Percentiles rank a stretch among this genome's conserved stretches.
phyloP scores from a whole-genome alignment of 2,888 invertebrate species.

The Leuctra nigra region DNA sequence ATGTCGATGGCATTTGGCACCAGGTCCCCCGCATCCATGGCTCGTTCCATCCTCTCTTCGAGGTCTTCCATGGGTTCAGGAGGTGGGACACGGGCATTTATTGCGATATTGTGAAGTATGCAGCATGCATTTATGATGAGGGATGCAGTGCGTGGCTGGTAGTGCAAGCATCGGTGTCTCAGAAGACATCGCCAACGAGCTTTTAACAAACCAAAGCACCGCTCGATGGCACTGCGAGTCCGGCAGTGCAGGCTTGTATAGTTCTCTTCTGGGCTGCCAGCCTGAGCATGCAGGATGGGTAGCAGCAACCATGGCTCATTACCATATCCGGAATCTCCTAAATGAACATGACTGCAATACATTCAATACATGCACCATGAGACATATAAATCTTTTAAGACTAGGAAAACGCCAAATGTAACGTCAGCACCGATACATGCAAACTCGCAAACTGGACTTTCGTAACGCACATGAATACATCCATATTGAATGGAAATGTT shows the following conservation, averaged over 20 bases:
- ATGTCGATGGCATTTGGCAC: not conserved
- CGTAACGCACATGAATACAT: too few species aligned
- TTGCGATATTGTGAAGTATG: slow-evolving; percentile 16
- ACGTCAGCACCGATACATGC: too few species aligned
- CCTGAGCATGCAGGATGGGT: slow-evolving; percentile 17
- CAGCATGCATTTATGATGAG: slow-evolving; percentile 9
- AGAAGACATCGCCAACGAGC: slow-evolving; percentile 19
- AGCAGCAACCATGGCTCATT: slow-evolving; percentile 22
- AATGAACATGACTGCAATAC: not conserved
- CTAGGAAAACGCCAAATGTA: not conserved
- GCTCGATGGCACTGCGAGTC: slow-evolving; percentile 8
- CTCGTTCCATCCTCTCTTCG: not conserved
- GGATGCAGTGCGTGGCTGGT: slow-evolving; percentile 1
- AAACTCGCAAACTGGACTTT: too few species aligned
- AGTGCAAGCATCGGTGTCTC: slow-evolving; percentile 14
- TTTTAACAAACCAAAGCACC: slow-evolving; percentile 22
- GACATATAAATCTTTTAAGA: not conserved
- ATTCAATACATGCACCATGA: not conserved
- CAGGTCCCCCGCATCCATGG: slow-evolving; percentile 1
- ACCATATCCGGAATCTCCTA: slow-evolving; percentile 22
- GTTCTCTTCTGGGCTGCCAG: slow-evolving; percentile 14
- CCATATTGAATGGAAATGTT: too few species aligned
- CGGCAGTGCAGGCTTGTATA: slow-evolving; percentile 8
- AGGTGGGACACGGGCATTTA: not conserved
- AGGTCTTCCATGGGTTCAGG: not conserved